Conservation (phyloP, 2,797 vertebrate genomes). For the Linurgus olivaceus region DNA sequence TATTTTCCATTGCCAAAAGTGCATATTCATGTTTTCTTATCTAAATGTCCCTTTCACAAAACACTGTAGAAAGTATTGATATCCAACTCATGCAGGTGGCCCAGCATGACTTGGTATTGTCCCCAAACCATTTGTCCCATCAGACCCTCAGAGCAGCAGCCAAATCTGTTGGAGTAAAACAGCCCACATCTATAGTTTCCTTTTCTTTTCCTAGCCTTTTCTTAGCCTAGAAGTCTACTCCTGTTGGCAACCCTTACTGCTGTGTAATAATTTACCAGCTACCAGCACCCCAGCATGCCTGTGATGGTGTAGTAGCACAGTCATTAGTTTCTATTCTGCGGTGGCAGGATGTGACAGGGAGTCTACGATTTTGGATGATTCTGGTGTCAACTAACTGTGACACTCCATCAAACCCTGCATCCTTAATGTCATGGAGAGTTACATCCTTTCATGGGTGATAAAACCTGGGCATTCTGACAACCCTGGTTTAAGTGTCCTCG, state of each 20-base stretch:
- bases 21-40: background rate
- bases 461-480: conserved; percentile 74
- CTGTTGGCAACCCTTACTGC: conserved; percentile 22
- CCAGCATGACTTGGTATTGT: background rate
- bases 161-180: background rate
- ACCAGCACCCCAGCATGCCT: conserved; percentile 55
- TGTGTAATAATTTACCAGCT: conserved; percentile 61
- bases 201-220: background rate
- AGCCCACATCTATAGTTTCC: background rate
- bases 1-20: background rate
- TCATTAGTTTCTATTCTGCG: conserved; percentile 73
- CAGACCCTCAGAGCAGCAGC: conserved; percentile 1
- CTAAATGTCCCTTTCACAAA: background rate
- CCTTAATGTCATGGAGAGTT: conserved; percentile 79
- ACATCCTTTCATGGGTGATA: conserved; percentile 78
- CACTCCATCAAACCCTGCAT: conserved; percentile 78
- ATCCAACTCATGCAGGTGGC: background rate
- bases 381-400: conserved; percentile 81
- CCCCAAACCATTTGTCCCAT: conserved; percentile 5
- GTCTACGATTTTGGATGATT: conserved; percentile 74
- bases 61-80: background rate
- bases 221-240: conserved; percentile 44
- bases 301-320: conserved; percentile 60
- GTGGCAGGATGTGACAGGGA: conserved; percentile 75
- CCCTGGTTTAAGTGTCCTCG: conserved; percentile 73